Evolutionary conservation across 2,113 vertebrate genomes (phyloP), one percentile per base, ranked within the genome.

Genomic region (Dunckerocampus dactyliophorus): DNA sequence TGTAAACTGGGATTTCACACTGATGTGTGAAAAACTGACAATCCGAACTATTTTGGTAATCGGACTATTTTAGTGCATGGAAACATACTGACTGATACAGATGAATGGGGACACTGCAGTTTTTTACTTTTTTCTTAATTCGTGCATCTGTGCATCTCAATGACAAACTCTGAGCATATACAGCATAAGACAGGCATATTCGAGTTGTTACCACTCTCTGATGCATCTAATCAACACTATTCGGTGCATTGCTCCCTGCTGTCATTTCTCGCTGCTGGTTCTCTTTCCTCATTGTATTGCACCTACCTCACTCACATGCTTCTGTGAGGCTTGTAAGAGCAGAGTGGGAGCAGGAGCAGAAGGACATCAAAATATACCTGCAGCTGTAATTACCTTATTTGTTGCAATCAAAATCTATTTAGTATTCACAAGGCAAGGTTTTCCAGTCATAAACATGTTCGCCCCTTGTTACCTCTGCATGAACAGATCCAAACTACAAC

Each of bases 181-280:
- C 9, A 37, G 9, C 34, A 37, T 37, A 9, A 8, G 34, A 1
- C 6, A 9, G 6, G 34, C 34, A 37, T 9, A 9, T 37, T 37
- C 6, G 34, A 37, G 34, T 39, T 12, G 3, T 39, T 39, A 39
- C 9, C 37, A 3, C 37, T 11, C 11, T 12, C 37, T 39, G 9
- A 39, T 9, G 34, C 34, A 37, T 37, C 34, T 37, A 52, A 47
- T 51, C n/a, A 48, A 34, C 43, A 67, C 50, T 42, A 4, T 62
- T 60, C 48, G 0, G 57, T 37, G 46, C 58, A 21, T 61, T 67
- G 43, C 42, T 43, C 65, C 58, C 55, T 70, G 45, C 65, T 59
- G 72, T 72, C 69, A 71, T 24, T 34, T 10, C 65, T 77, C 53
- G 16, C 69, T 62, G 63, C 71, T 67, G 71, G 34, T 50, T 65